Conservation (phyloP, 2,113 vertebrate genomes). For the Takifugu bimaculatus region DNA sequence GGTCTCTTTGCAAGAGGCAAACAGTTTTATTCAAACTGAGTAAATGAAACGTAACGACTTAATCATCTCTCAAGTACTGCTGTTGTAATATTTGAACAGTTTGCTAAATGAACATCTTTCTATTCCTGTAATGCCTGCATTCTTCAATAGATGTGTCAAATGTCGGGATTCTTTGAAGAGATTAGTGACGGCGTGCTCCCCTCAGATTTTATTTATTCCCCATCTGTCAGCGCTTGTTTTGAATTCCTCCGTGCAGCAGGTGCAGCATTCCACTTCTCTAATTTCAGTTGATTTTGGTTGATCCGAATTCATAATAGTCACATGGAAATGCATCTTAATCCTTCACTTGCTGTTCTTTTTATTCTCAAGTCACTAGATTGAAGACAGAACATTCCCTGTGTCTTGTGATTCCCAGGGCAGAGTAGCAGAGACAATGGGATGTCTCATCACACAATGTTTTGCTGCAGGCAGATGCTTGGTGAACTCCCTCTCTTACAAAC, state of each 20-base stretch:
- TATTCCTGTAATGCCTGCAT: background rate
- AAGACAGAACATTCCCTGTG: background rate
- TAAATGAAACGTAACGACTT: too few species aligned
- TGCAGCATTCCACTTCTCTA: background rate
- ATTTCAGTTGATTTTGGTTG: background rate
- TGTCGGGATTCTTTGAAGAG: conserved; percentile 54
- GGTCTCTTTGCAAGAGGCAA: background rate
- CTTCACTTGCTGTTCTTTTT: too few species aligned
- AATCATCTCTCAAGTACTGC: background rate
- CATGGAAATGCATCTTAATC: background rate
- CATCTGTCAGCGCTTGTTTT: too few species aligned
- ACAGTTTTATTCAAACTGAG: too few species aligned
- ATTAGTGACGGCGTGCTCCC: conserved; percentile 5
- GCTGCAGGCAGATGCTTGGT: conserved; percentile 1
- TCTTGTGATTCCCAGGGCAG: conserved; percentile 19
- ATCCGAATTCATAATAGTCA: background rate
- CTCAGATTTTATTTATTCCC: background rate
- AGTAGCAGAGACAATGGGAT: background rate
- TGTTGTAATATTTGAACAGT: background rate
- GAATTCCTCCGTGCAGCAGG: conserved; percentile 8
- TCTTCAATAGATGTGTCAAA: conserved; percentile 61
- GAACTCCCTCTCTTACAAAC: background rate
- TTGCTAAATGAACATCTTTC: background rate
- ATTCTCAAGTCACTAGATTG: too few species aligned
- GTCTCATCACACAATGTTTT: background rate